Base-by-base conservation (phyloP, 1,140 invertebrate genomes). In the Heterodera carotae region DNA sequence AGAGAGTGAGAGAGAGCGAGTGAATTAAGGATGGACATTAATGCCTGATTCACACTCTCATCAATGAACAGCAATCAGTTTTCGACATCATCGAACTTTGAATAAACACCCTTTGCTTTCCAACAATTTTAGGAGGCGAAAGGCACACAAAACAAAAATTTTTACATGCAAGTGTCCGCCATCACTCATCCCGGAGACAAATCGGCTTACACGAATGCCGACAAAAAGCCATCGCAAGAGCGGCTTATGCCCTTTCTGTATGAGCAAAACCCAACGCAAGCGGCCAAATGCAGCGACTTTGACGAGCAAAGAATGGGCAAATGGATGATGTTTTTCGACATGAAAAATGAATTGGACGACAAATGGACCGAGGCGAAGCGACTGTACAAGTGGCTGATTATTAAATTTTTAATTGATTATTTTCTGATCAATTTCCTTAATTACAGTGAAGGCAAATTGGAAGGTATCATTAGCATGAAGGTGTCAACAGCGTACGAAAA, bases 271-370 rank as follows among this genome's bases (percentile, higher is more conserved):
- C 10, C 27, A 29, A 29, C 18, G 0, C n/a, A 25, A 31, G 22
- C 22, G 60, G 4, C 12, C 62, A 31, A 66, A 34, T 66, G 39
- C 39, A 43, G 10, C n/a, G 7, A 34, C 1, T 18, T 66, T 5
- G 0, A 22, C 10, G 31, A 66, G 27, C 8, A 18, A 66, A 25
- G 62, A 56, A 22, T 12, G 62, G 62, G 62, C 62, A 66, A 66
- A 34, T 66, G 62, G 62, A 66, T 66, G 62, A 66, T 66, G 62
- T 66, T 31, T 29, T 66, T 31, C 29, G 29, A 66, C 15, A 31
- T 18, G 22, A 4, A 22, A 3, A 0, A 27, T 2, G 33, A 66
- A 18, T 31, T 66, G 62, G 62, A 66, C 62, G 0, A 0, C 62
- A 27, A 66, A 22, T 66, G 62, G 62, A 5, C 1, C 27, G 29